These are phyloP conservation scores for Notarius quadriscutis DNA, from an alignment of 2,113 vertebrate species.

Conservation along the genomic window DNA sequence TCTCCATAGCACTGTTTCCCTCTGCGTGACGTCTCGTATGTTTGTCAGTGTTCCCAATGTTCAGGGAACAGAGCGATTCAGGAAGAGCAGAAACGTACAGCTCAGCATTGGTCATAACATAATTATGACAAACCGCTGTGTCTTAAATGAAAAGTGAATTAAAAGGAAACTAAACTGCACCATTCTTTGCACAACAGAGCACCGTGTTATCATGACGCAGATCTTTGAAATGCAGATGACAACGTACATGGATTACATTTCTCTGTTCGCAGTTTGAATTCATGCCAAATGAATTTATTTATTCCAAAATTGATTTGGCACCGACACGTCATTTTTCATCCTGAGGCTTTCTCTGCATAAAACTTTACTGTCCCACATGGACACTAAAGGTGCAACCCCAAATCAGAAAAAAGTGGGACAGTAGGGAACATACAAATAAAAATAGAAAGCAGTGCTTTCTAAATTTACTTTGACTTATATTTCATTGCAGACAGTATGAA, in stretches of 20 bases:
- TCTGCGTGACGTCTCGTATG: conserved; percentile 26
- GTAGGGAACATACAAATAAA: too few relatives aligned
- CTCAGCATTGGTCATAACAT: neutral
- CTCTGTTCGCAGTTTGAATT: neutral
- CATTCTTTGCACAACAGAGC: neutral
- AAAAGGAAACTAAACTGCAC: neutral
- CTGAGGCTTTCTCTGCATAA: neutral
- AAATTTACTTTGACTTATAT: too few relatives aligned
- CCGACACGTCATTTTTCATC: neutral
- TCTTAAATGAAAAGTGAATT: neutral
- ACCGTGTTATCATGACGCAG: neutral
- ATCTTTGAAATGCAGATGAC: neutral
- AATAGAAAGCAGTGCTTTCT: too few relatives aligned
- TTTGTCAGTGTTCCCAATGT: neutral
- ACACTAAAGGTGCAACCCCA: neutral
- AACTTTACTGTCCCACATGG: neutral
- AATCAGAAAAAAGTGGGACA: too few relatives aligned
- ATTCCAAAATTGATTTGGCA: neutral
- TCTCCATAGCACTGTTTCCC: conserved; percentile 48
- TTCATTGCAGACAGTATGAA: too few relatives aligned
- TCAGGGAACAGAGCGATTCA: neutral
- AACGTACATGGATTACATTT: neutral
- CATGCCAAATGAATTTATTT: neutral
- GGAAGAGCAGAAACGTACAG: neutral
- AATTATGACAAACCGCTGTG: neutral